These are phyloP conservation scores for Euzophera pinguis DNA, from an alignment of 2,888 invertebrate species.

Conservation along the genomic window DNA sequence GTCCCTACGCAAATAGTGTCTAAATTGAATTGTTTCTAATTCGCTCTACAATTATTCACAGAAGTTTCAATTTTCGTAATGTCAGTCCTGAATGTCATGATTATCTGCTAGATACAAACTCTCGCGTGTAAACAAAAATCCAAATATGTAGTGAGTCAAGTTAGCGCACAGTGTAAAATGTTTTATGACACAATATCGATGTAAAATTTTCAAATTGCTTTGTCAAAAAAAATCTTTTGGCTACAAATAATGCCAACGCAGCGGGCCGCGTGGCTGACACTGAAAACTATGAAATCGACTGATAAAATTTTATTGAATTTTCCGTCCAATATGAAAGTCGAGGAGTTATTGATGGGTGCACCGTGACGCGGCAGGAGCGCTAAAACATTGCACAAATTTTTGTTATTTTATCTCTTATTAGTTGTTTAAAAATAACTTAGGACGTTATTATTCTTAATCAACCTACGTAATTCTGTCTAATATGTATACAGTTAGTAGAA, in stretches of 20 bases:
- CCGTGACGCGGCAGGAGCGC: constrained; percentile 51
- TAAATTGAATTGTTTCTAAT: no score
- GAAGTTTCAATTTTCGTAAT: no score
- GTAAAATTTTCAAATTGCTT: not conserved
- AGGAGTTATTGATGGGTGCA: constrained; percentile 62
- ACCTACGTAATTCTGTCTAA: no score
- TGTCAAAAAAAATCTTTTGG: constrained; percentile 15
- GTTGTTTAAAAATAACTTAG: no score
- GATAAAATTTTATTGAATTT: constrained; percentile 74
- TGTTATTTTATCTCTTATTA: not conserved
- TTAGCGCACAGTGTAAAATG: not conserved
- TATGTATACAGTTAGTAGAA: no score
- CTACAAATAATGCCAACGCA: constrained; percentile 35
- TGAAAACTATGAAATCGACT: constrained; percentile 58
- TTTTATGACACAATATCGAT: constrained; percentile 9
- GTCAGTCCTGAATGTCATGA: no score
- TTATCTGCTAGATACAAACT: no score
- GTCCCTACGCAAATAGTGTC: no score
- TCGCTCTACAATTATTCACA: no score
- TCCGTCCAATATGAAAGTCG: constrained; percentile 61
- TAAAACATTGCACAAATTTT: constrained; percentile 32
- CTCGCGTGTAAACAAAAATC: no score
- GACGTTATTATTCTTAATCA: no score
- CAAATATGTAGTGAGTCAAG: not conserved
- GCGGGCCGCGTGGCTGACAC: constrained; percentile 38